Percentiles rank a stretch among this genome's conserved stretches.
These are phyloP conservation scores for Ruditapes philippinarum DNA, from an alignment of 1,140 invertebrate species.

Conservation along the genomic window DNA sequence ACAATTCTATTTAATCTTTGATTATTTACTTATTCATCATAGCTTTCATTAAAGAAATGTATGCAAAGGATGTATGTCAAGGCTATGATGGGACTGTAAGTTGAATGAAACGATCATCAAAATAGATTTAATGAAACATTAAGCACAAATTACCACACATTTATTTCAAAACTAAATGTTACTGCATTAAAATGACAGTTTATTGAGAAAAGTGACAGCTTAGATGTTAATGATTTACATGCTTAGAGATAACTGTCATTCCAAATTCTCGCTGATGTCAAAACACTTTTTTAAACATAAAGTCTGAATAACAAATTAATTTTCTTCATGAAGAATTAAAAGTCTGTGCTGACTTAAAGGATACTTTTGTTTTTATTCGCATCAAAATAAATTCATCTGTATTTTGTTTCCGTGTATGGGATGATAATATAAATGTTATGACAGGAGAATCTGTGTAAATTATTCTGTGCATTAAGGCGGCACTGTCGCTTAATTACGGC, in stretches of 20 bases:
- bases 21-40: no score
- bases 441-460: not conserved
- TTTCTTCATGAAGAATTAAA: not conserved
- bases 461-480: slow-evolving; percentile 1
- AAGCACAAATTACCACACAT: not conserved
- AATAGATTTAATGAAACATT: not conserved
- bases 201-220: not conserved
- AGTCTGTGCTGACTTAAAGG: not conserved
- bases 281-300: not conserved
- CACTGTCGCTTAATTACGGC: not conserved
- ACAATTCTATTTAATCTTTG: no score
- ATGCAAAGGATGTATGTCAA: no score
- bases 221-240: not conserved
- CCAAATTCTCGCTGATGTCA: not conserved
- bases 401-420: slow-evolving; percentile 12
- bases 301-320: not conserved
- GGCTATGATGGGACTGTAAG: no score
- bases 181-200: not conserved
- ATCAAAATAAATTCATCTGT: not conserved
- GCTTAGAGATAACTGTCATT: not conserved
- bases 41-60: no score
- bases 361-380: not conserved
- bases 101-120: no score
- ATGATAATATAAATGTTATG: not conserved
- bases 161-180: not conserved